These are phyloP conservation scores for Drosophila paramelanica DNA, from an alignment of 2,888 invertebrate genomes.

Conservation along the genomic window DNA sequence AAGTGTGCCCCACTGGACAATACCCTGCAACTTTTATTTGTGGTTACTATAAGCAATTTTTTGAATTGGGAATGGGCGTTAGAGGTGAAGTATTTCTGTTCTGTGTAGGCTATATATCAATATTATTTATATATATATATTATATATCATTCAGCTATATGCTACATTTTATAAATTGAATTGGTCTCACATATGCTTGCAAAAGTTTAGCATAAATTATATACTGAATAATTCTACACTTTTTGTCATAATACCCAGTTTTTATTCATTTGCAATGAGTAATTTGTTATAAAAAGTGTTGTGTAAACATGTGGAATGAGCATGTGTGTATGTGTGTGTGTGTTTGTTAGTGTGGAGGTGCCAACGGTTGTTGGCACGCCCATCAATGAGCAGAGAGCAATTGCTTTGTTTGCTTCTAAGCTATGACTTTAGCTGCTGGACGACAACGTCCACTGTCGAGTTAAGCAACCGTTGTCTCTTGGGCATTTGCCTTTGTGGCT, in stretches of 20 bases:
- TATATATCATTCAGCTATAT: no score
- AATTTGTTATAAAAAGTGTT: slow-evolving; percentile 62
- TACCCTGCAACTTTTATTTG: background rate
- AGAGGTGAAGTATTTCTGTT: no score
- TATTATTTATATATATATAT: no score
- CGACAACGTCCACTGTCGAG: slow-evolving; percentile 1
- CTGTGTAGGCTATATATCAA: no score
- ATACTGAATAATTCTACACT: no score
- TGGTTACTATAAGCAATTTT: no score
- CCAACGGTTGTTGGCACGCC: slow-evolving; percentile 44
- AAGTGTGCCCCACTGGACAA: background rate
- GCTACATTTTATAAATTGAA: no score
- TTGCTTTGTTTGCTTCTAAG: slow-evolving; percentile 51
- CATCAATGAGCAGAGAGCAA: slow-evolving; percentile 36
- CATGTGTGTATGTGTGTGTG: slow-evolving; percentile 6
- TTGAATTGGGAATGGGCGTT: no score
- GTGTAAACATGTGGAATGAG: slow-evolving; percentile 67
- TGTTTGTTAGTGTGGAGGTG: slow-evolving; percentile 5
- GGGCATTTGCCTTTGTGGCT: slow-evolving; percentile 23
- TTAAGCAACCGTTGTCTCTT: slow-evolving; percentile 4
- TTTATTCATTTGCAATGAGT: background rate
- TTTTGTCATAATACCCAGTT: no score
- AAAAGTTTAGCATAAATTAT: no score
- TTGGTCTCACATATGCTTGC: no score
- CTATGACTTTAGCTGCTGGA: background rate